Base-by-base conservation (phyloP, 1,140 invertebrate species). In the Solenopsis invicta region DNA sequence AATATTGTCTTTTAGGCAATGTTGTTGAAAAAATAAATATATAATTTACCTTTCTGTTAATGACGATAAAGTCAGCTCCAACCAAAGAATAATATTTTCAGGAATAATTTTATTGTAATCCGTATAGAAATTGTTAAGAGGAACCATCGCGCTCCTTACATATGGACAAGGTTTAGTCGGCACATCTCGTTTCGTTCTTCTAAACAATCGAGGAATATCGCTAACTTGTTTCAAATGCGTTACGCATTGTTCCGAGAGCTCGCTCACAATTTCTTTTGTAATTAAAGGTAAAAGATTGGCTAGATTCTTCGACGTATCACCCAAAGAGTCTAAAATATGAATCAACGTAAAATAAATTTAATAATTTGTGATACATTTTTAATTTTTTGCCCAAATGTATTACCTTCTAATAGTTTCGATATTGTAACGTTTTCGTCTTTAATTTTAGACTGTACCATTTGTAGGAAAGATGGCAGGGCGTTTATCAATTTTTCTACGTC, bases 201-300 rank as follows among this genome's bases (percentile, higher is more conserved):
- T 96, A 94, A 99, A 99, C 50, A 99, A 95, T 89, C 99, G 96
- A 48, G 99, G 99, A 96, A 99, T 98, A 93, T 99, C 98, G 89
- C 97, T 98, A 3, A 99, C 98, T 96, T 97, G 97, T 92, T 97
- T 97, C 84, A 97, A 95, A 82, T 96, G 96, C 45, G 94, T 92
- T 78, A 96, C 94, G 93, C 96, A 96, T 92, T 96, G 95, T 4
- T 95, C 94, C 88, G 96, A 95, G 10, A 97, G 91, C 94, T 96
- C 96, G 67, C 96, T 94, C 0, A 97, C 95, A 78, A 97, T 96
- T 89, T 95, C 94, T 74, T 96, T 94, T 74, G 96, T 96, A 52
- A 97, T 95, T 88, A 94, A 94, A 64, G 95, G 95, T 90, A 96
- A 95, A 72, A 95, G 94, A 34, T 93, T 92, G 87, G 93, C 81